Evolutionary conservation across 2,797 vertebrate genomes (phyloP).

Genomic region (Hyperoplus lanceolatus): DNA sequence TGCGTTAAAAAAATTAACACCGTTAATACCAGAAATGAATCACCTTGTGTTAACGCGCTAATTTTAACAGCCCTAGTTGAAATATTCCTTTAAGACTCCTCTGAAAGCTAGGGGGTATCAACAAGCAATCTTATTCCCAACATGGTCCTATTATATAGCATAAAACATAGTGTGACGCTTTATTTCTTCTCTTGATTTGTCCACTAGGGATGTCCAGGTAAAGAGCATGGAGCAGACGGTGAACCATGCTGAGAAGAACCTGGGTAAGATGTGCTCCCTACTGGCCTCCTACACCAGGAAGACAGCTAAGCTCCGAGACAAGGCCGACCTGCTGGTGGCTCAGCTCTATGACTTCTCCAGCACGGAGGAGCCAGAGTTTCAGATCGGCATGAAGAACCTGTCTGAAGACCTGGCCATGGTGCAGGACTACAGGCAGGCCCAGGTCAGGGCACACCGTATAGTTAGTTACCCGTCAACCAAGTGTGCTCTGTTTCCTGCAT

Average conservation of each 20-base stretch:
- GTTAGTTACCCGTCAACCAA: background rate
- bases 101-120: no score
- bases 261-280: constrained; percentile 83
- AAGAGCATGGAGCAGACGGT: constrained; percentile 79
- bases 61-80: no score
- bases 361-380: constrained; percentile 76
- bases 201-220: constrained; percentile 77
- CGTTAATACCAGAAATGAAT: no score
- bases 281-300: constrained; percentile 82
- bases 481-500: background rate
- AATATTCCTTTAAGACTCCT: no score
- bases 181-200: background rate
- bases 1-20: no score
- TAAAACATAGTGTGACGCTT: accelerated
- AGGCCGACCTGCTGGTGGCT: constrained; percentile 82
- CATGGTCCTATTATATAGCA: background rate
- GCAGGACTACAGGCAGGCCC: constrained; percentile 89
- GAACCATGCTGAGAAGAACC: constrained; percentile 76
- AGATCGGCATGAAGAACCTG: constrained; percentile 77
- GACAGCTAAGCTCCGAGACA: constrained; percentile 82
- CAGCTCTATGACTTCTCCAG: constrained; percentile 78
- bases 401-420: constrained; percentile 87
- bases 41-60: no score
- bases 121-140: background rate
- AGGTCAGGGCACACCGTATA: constrained; percentile 73